These are phyloP conservation scores for Regulus satrapa DNA, from an alignment of 2,113 vertebrate genomes.

Conservation along the genomic window DNA sequence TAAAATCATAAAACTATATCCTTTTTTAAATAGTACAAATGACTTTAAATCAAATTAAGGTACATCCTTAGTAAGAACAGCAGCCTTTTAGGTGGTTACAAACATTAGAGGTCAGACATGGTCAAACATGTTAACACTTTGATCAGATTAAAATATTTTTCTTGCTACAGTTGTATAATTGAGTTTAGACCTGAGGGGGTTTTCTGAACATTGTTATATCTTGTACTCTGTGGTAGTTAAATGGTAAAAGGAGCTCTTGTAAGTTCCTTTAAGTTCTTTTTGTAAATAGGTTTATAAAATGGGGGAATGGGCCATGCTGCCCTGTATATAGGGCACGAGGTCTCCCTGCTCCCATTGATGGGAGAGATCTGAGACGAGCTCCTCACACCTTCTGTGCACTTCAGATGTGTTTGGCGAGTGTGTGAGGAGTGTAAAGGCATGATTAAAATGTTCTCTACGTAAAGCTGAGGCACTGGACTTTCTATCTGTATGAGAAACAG, in stretches of 20 bases:
- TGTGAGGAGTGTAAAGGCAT: neutral
- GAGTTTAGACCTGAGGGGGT: slow-evolving; percentile 65
- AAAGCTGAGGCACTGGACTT: neutral
- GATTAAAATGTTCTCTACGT: neutral
- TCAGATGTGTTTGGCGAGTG: neutral
- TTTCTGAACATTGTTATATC: slow-evolving; percentile 70
- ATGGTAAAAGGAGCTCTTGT: slow-evolving; percentile 27
- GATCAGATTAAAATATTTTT: slow-evolving; percentile 70
- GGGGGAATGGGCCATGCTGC: neutral
- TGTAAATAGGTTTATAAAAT: neutral
- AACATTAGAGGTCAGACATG: slow-evolving; percentile 67
- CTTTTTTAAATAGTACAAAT: slow-evolving; percentile 69
- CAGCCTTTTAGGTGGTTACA: slow-evolving; percentile 69
- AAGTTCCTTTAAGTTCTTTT: slow-evolving; percentile 40
- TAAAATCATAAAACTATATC: slow-evolving; percentile 62
- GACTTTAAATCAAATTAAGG: slow-evolving; percentile 67
- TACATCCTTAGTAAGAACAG: slow-evolving; percentile 44
- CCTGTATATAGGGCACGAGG: neutral
- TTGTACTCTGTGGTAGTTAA: slow-evolving; percentile 54
- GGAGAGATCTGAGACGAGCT: neutral
- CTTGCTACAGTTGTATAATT: slow-evolving; percentile 68
- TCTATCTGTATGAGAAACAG: neutral
- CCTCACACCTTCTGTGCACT: neutral
- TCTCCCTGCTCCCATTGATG: neutral
- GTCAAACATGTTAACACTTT: slow-evolving; percentile 74